Evolutionary conservation across 1,140 invertebrate genomes (phyloP), one percentile per base, ranked within the genome.

Genomic region (Berghia stephanieae): DNA sequence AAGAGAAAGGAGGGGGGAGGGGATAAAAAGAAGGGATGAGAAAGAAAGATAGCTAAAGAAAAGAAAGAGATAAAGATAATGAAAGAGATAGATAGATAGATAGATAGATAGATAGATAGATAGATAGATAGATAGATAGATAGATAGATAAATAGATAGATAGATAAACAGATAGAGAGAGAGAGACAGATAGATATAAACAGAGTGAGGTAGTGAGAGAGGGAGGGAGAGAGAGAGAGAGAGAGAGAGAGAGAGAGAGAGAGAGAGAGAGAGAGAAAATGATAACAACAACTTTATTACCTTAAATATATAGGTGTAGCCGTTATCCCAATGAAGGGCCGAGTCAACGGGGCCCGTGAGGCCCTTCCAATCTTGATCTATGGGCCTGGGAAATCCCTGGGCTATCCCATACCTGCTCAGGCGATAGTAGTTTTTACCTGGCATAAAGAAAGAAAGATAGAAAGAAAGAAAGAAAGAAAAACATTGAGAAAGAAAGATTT

Each of bases 291-390:
- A 31, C 16, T 63, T 63, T 63, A 63, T 71, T 79, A 89, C 85
- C 81, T 96, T 97, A 90, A 94, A 96, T 91, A 98, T 96, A 89
- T 96, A 98, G 73, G 97, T 97, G 88, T 97, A 98, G 80, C 96
- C 96, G 87, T 99, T 98, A 63, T 96, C 96, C 96, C 96, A 98
- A 0, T 97, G 95, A 83, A 97, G 93, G 0, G 94, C 96, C 10
- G 96, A 95, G 85, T 98, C 96, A 44, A 98, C 88, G 86, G 97
- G 94, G 83, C 96, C 93, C 0, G 96, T 95, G 73, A 98, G 95
- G 8, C 96, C 96, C 18, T 93, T 94, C 89, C 98, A 99, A 42
- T 92, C 96, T 87, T 95, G 94, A 75, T 93, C 94, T 67, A 98
- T 96, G 81, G 93, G 92, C 85, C 97, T 96, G 0, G 97, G 97